Evolutionary conservation across 2,888 invertebrate species (phyloP).

Genomic region (Cheilosia urbana): DNA sequence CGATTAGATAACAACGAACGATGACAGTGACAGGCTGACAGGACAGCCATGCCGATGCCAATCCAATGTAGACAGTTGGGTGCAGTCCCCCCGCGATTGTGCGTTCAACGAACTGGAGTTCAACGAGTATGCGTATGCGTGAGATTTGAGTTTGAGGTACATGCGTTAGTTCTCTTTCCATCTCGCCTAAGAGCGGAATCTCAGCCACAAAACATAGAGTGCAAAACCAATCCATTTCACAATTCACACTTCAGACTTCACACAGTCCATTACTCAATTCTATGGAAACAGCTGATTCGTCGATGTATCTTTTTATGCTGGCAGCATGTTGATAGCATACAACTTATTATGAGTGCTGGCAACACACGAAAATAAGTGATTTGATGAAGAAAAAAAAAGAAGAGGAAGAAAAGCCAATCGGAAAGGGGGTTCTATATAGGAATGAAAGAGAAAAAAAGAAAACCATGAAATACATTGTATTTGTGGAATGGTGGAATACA

Average conservation of each 20-base stretch:
- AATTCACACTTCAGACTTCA: too few species aligned
- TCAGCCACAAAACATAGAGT: constrained; percentile 55
- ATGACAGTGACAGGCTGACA: not conserved
- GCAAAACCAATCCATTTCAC: constrained; percentile 76
- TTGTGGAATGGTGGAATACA: constrained; percentile 81
- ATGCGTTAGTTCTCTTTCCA: constrained; percentile 27
- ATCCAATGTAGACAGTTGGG: not conserved
- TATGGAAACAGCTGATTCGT: constrained; percentile 69
- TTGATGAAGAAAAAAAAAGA: constrained; percentile 10
- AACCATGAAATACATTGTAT: constrained; percentile 72
- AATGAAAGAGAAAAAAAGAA: constrained; percentile 36
- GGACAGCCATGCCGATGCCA: not conserved
- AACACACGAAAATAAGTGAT: constrained; percentile 60
- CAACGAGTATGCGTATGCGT: constrained; percentile 37
- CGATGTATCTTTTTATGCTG: constrained; percentile 55
- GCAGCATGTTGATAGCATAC: constrained; percentile 74
- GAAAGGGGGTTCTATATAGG: constrained; percentile 33
- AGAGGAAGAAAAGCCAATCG: constrained; percentile 12
- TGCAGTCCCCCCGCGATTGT: constrained; percentile 47
- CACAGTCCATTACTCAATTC: constrained; percentile 16
- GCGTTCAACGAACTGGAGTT: constrained; percentile 66
- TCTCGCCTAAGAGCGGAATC: constrained; percentile 74
- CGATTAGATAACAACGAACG: constrained; percentile 61
- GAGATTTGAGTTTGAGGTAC: too few species aligned
- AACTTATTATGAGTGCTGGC: constrained; percentile 53